These are phyloP conservation scores for Zapornia atra DNA, from an alignment of 2,113 vertebrate species.

Conservation along the genomic window DNA sequence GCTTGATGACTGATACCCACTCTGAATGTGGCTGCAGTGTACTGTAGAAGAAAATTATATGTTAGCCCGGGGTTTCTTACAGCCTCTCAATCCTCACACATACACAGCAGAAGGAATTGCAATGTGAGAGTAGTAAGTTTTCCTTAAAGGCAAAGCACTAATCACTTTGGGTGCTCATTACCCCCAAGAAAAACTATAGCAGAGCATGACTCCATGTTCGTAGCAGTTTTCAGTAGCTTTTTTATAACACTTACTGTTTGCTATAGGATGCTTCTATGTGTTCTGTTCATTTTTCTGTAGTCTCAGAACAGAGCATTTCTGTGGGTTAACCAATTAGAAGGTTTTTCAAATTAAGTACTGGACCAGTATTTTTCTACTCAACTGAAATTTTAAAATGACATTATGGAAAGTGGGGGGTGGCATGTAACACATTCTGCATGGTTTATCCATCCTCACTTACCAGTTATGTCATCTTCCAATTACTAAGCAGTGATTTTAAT, in stretches of 20 bases:
- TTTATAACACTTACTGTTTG: not conserved
- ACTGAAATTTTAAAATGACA: not conserved
- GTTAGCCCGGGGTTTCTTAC: too few relatives aligned
- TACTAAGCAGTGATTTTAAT: not conserved
- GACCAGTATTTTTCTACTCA: not conserved
- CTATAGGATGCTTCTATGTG: not conserved
- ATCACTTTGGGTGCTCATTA: not conserved
- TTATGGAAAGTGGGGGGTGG: not conserved
- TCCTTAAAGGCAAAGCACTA: not conserved
- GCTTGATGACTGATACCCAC: not conserved
- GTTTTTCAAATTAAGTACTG: not conserved
- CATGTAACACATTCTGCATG: not conserved
- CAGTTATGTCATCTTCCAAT: not conserved
- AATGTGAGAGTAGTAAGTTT: not conserved
- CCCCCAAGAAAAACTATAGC: not conserved
- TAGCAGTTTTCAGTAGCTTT: not conserved
- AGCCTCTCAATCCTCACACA: not conserved
- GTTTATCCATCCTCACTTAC: not conserved
- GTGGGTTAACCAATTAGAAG: not conserved
- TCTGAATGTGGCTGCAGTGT: not conserved
- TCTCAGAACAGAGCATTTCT: not conserved
- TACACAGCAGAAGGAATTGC: not conserved
- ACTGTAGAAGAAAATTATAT: not conserved
- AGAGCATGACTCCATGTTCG: not conserved
- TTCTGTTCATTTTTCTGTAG: not conserved